phyloP scores from a whole-genome alignment of 2,797 vertebrate species.

The Uromys caudimaculatus region DNA sequence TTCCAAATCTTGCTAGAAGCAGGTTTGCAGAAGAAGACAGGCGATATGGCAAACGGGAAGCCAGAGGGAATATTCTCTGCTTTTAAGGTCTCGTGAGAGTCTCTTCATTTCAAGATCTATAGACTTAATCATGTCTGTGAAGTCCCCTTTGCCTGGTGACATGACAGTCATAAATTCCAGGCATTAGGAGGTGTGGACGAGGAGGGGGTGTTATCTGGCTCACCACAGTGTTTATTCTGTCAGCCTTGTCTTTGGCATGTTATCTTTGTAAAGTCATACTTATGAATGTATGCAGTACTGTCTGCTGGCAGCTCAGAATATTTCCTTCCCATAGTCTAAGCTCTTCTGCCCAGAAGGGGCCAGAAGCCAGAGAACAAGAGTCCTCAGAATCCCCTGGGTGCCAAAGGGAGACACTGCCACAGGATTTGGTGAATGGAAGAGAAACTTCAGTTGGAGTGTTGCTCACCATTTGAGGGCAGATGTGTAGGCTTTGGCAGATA shows the following conservation, averaged over 20 bases:
- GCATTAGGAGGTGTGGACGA: background rate
- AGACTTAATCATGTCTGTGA: background rate
- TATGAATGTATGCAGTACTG: background rate
- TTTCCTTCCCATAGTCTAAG: background rate
- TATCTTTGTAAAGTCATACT: slow-evolving; percentile 43
- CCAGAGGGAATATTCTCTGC: background rate
- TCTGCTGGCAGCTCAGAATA: background rate
- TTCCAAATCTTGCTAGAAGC: background rate
- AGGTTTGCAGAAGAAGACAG: background rate
- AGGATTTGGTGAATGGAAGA: background rate
- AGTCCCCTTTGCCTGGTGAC: background rate
- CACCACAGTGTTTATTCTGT: background rate
- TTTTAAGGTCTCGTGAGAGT: background rate
- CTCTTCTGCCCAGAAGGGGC: background rate
- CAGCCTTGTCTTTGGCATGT: background rate
- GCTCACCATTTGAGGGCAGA: background rate
- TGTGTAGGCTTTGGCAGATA: background rate
- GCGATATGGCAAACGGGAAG: no score
- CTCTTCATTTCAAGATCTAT: background rate
- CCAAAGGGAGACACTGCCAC: background rate
- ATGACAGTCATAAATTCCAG: background rate
- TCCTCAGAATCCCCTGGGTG: background rate
- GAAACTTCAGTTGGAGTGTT: background rate
- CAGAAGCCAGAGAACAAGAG: slow-evolving; percentile 46
- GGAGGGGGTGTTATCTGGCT: background rate